These are phyloP conservation scores for Papilio xuthus DNA, from an alignment of 1,140 invertebrate species.

Conservation along the genomic window DNA sequence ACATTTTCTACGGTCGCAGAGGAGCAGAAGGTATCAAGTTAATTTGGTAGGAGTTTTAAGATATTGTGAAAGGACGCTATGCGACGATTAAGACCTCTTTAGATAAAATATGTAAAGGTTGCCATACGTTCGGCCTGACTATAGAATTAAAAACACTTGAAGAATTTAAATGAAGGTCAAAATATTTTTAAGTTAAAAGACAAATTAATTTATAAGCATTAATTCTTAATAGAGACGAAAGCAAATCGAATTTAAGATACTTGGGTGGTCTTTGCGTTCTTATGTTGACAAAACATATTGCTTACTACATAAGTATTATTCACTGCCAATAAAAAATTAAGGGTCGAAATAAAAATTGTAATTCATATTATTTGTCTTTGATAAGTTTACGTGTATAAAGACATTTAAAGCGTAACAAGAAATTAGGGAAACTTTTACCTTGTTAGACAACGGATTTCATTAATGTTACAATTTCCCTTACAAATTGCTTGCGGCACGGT, in stretches of 20 bases:
- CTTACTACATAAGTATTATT: background rate
- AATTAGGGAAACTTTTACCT: constrained; percentile 31
- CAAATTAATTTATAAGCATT: background rate
- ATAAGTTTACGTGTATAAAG: constrained; percentile 22
- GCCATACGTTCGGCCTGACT: constrained; percentile 54
- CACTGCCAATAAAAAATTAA: background rate
- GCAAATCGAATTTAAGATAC: background rate
- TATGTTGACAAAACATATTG: too few relatives aligned
- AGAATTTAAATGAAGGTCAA: constrained; percentile 62
- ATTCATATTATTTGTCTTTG: background rate
- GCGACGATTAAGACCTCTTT: constrained; percentile 70
- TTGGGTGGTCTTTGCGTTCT: constrained; percentile 22
- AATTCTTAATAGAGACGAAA: background rate
- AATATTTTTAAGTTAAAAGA: background rate
- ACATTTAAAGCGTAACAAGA: constrained; percentile 15
- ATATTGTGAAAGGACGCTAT: constrained; percentile 60
- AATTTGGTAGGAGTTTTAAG: constrained; percentile 59
- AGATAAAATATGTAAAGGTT: constrained; percentile 79
- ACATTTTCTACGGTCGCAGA: constrained; percentile 49
- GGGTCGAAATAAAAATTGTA: background rate
- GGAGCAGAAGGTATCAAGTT: constrained; percentile 58
- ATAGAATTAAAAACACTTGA: constrained; percentile 54
- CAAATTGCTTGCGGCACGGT: constrained; percentile 27
- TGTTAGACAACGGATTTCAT: constrained; percentile 18
- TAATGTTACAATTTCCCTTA: constrained; percentile 27